A percentile compares a stretch with the other conserved stretches of the same genome.
phyloP scores from a whole-genome alignment of 1,140 invertebrate genomes.

The Lepidurus arcticus region DNA sequence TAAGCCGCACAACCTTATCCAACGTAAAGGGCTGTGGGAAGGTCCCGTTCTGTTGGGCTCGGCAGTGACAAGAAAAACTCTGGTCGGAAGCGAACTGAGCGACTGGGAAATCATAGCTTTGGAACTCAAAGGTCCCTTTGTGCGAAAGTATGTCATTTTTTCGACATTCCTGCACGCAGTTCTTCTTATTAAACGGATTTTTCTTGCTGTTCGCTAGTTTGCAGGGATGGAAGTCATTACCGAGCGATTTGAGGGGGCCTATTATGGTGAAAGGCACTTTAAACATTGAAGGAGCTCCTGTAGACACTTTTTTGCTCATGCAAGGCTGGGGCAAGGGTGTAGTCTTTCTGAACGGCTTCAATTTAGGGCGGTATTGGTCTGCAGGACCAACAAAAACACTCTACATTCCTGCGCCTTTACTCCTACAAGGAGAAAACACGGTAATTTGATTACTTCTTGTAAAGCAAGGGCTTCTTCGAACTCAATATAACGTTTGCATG shows the following conservation, averaged over 20 bases:
- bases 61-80: slow-evolving; percentile 11
- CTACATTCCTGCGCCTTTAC: slow-evolving; percentile 54
- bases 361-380: slow-evolving; percentile 56
- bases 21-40: slow-evolving; percentile 48
- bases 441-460: slow-evolving; percentile 39
- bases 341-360: slow-evolving; percentile 60
- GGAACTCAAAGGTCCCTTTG: slow-evolving; percentile 46
- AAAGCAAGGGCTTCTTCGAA: neutral
- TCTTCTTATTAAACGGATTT: neutral
- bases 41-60: slow-evolving; percentile 44
- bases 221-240: slow-evolving; percentile 34
- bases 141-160: slow-evolving; percentile 40
- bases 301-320: slow-evolving; percentile 47
- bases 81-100: slow-evolving; percentile 36
- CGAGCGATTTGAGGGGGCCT: slow-evolving; percentile 38
- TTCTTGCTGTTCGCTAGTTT: slow-evolving; percentile 34
- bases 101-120: slow-evolving; percentile 47
- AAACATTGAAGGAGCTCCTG: slow-evolving; percentile 37
- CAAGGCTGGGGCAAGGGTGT: slow-evolving; percentile 52
- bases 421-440: slow-evolving; percentile 50
- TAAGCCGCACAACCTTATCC: slow-evolving; percentile 41
- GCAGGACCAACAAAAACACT: slow-evolving; percentile 54
- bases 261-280: slow-evolving; percentile 41
- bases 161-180: neutral
- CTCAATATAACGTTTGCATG: slow-evolving; percentile 23